Conservation (phyloP, 2,113 vertebrate genomes). For the Recurvirostra avosetta region DNA sequence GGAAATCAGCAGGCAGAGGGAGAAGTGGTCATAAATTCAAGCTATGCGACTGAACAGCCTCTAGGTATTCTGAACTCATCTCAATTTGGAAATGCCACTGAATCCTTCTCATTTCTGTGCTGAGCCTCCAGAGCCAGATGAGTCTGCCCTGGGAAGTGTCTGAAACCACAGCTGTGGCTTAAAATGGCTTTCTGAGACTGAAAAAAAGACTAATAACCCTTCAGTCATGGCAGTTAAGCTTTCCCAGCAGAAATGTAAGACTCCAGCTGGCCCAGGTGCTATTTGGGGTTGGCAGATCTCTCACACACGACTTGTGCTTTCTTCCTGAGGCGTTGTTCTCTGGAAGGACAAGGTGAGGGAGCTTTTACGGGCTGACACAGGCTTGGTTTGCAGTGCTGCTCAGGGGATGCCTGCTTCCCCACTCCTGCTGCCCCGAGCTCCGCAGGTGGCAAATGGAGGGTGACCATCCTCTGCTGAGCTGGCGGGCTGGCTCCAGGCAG, state of each 20-base stretch:
- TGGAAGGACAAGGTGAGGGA: not conserved
- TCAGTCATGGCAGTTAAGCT: not conserved
- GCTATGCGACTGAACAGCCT: not conserved
- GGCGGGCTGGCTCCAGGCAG: not conserved
- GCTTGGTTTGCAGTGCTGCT: not conserved
- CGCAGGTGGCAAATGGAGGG: not conserved
- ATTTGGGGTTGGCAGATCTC: not conserved
- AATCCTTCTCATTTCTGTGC: not conserved
- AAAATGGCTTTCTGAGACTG: not conserved
- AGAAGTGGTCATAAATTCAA: not conserved
- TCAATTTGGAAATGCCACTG: not conserved
- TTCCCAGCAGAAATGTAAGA: not conserved
- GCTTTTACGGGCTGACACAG: not conserved
- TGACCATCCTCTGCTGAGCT: not conserved
- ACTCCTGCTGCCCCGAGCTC: accelerated
- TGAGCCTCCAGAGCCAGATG: not conserved
- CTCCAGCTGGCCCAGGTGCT: not conserved
- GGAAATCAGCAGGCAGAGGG: not conserved
- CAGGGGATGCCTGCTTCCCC: not conserved
- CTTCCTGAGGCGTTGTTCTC: not conserved
- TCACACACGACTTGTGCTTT: not conserved
- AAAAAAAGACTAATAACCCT: not conserved
- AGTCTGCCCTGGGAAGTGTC: not conserved
- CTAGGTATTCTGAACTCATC: not conserved
- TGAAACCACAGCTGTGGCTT: not conserved